Base-by-base conservation (phyloP, 2,888 invertebrate species). In the Callyntrura guangdongensis region DNA sequence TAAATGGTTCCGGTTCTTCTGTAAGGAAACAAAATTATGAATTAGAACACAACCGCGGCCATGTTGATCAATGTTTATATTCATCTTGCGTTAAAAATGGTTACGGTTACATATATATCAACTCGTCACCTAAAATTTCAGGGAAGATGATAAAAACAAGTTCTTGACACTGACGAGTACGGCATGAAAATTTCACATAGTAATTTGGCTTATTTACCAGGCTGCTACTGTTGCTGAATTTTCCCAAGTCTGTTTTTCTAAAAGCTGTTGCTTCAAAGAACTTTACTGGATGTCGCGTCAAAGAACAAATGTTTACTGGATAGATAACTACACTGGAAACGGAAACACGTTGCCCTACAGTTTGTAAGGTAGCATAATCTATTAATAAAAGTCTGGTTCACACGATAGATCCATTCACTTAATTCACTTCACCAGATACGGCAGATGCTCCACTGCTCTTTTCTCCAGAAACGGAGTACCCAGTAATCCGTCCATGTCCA, bases 401-500 rank as follows among this genome's bases (percentile, higher is more conserved):
- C 25, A 25, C 22, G 25, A 11, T 11, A 36, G 36, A 69, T 36
- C 36, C n/a, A 69, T 69, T 36, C 69, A 36, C 69, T 69, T 69
- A 6, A 69, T 69, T 69, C 69, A 36, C 36, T 69, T 36, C 8
- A 69, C 36, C 17, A 36, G 69, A 25, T 27, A 64, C 25, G 25
- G 6, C 69, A 69, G 69, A 69, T 69, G 69, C 69, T 69, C 14
- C 9, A 69, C 69, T 36, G 25, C 36, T 36, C 27, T 8, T 36
- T 69, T 36, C 27, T 36, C 3, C 36, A 36, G 11, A 64, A 36
- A 36, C n/a, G n/a, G n/a, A n/a, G n/a, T n/a, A n/a, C n/a, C n/a
- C n/a, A 69, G 69, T 69, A 69, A 36, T 69, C 69, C 36, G 69
- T 69, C 69, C 69, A 69, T 69, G 69, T 69, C 36, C n/a, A n/a